Percentiles rank a stretch among this genome's conserved stretches.
phyloP scores from a whole-genome alignment of 2,113 vertebrate species.

The Circaetus cinerascens region DNA sequence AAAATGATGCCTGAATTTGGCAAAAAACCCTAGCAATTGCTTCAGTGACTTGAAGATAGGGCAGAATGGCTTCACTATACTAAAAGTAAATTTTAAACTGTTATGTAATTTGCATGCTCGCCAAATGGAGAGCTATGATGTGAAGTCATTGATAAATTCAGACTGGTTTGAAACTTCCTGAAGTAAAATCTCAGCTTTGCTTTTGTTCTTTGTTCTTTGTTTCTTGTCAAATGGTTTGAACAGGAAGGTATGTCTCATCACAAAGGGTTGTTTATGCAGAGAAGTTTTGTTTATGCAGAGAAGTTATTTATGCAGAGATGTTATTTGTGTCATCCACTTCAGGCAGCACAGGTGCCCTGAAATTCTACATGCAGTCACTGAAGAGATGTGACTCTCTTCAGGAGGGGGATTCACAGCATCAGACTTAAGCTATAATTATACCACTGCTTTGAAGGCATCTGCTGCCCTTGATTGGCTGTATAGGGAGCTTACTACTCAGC shows the following conservation, averaged over 20 bases:
- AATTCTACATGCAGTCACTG: not conserved
- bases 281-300: not conserved
- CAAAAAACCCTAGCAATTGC: not conserved
- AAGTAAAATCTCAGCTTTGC: not conserved
- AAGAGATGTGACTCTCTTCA: not conserved
- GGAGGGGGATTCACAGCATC: not conserved
- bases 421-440: not conserved
- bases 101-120: not conserved
- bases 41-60: not conserved
- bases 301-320: not conserved
- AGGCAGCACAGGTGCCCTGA: not conserved
- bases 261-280: not conserved
- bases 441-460: not conserved
- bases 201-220: not conserved
- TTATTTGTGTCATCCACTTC: not conserved
- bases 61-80: not conserved
- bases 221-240: not conserved
- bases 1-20: not conserved
- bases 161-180: not conserved
- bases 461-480: accelerated
- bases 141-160: not conserved
- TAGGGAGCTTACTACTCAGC: not conserved
- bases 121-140: not conserved
- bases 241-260: not conserved
- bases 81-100: not conserved